These are phyloP conservation scores for Schmidtea mediterranea DNA, from an alignment of 1,140 invertebrate genomes.

Conservation along the genomic window DNA sequence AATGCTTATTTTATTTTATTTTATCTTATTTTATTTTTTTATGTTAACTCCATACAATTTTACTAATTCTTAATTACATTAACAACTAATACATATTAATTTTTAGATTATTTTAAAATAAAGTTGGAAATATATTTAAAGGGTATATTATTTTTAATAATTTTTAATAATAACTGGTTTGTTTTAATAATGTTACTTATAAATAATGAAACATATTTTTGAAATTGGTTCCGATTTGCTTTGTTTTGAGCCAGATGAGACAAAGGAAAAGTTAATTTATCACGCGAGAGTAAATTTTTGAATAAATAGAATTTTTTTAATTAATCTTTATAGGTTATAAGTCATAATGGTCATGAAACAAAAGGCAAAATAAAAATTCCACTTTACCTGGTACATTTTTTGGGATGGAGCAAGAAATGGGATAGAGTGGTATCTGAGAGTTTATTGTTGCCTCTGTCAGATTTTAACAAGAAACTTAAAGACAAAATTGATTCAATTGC, in stretches of 20 bases:
- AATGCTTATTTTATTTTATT: too few relatives aligned
- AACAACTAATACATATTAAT: too few relatives aligned
- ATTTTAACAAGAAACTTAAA: not conserved
- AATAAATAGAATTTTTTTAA: too few relatives aligned
- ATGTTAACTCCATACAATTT: too few relatives aligned
- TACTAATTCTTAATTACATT: too few relatives aligned
- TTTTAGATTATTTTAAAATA: too few relatives aligned
- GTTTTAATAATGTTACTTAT: too few relatives aligned
- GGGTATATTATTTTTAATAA: too few relatives aligned
- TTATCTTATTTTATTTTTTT: too few relatives aligned
- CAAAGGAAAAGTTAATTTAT: slow-evolving; percentile 4
- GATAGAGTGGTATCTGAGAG: not conserved
- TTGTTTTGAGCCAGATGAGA: slow-evolving; percentile 1
- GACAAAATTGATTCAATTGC: not conserved
- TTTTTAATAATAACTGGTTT: too few relatives aligned
- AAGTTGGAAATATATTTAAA: too few relatives aligned
- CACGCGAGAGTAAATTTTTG: not conserved
- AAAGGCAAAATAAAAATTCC: not conserved
- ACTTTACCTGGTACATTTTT: slow-evolving; percentile 1
- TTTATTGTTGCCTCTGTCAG: not conserved
- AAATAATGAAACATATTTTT: too few relatives aligned
- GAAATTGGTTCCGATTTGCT: not conserved
- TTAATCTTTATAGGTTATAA: not conserved
- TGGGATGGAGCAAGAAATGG: not conserved
- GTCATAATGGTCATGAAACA: not conserved